Conservation (phyloP, 1,140 invertebrate genomes). For the Hypothenemus hampei region DNA sequence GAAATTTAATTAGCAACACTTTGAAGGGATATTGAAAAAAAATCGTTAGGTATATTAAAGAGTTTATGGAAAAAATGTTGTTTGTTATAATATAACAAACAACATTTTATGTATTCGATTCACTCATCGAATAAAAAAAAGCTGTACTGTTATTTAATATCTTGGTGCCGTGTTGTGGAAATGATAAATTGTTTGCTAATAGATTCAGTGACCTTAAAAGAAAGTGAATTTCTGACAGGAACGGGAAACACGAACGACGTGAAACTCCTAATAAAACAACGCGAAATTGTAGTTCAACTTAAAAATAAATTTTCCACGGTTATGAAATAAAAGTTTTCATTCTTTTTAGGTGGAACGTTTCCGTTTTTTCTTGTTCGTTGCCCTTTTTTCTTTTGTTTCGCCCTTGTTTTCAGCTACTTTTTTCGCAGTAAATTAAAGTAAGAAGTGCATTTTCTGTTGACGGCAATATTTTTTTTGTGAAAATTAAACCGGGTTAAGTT, state of each 20-base stretch:
- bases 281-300: constrained; percentile 13
- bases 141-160: constrained; percentile 5
- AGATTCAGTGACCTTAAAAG: constrained; percentile 21
- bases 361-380: too few species aligned
- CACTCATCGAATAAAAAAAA: too few species aligned
- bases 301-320: constrained; percentile 12
- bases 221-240: constrained; percentile 22
- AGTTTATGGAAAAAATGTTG: too few species aligned
- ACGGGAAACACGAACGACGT: constrained; percentile 18
- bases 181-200: constrained; percentile 22
- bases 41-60: too few species aligned
- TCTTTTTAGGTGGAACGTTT: constrained; percentile 1
- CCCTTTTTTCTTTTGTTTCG: too few species aligned
- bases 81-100: too few species aligned
- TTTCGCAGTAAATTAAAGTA: too few species aligned
- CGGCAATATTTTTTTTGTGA: too few species aligned
- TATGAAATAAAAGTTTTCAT: constrained; percentile 6
- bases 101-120: too few species aligned
- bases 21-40: background rate
- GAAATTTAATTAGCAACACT: constrained; percentile 20
- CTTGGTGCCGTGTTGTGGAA: constrained; percentile 5
- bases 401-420: too few species aligned
- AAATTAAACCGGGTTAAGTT: too few species aligned
- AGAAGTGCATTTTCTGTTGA: too few species aligned
- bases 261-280: constrained; percentile 20